Percentiles rank a stretch among this genome's conserved stretches.
Conservation (phyloP, 23 tunicate genomes). For the Clavelina lepadiformis region DNA sequence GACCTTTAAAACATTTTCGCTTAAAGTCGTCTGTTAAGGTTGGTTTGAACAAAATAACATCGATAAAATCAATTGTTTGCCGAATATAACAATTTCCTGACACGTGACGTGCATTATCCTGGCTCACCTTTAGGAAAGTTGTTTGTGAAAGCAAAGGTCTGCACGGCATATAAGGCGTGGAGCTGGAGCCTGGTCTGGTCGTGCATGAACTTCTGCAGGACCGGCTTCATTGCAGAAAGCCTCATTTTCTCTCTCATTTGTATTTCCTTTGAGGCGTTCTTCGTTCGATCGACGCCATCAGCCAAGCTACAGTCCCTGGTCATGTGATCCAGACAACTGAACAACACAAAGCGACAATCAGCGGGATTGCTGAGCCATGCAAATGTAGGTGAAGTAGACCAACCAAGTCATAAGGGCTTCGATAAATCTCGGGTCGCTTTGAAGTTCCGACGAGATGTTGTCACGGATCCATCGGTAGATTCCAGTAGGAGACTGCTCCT, state of each 20-base stretch:
- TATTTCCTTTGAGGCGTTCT: conserved; percentile 27
- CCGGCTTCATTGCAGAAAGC: conserved; percentile 30
- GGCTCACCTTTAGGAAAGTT: conserved; percentile 76
- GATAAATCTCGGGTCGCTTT: conserved; percentile 50
- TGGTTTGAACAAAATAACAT: not conserved
- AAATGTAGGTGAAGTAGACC: not conserved
- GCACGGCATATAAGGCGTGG: conserved; percentile 68
- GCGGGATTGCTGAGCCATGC: not conserved
- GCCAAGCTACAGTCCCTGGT: conserved; percentile 38
- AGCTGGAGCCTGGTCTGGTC: conserved; percentile 45
- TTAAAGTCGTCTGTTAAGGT: not conserved
- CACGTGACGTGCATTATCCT: not conserved
- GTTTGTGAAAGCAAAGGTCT: conserved; percentile 32
- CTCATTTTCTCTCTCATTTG: conserved; percentile 57
- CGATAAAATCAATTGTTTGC: not conserved
- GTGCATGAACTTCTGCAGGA: conserved; percentile 69
- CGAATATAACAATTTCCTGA: not conserved
- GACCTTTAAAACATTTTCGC: conserved; percentile 25
- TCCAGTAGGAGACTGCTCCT: conserved; percentile 21
- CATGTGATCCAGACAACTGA: conserved; percentile 56
- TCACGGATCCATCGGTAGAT: conserved; percentile 66
- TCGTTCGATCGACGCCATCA: conserved; percentile 24
- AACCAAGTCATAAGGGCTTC: conserved; percentile 47
- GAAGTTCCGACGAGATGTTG: conserved; percentile 35
- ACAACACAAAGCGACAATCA: not conserved